A percentile compares a stretch with the other conserved stretches of the same genome.
Evolutionary conservation across 2,888 invertebrate species (phyloP).

Genomic region (Epinotia nisella): DNA sequence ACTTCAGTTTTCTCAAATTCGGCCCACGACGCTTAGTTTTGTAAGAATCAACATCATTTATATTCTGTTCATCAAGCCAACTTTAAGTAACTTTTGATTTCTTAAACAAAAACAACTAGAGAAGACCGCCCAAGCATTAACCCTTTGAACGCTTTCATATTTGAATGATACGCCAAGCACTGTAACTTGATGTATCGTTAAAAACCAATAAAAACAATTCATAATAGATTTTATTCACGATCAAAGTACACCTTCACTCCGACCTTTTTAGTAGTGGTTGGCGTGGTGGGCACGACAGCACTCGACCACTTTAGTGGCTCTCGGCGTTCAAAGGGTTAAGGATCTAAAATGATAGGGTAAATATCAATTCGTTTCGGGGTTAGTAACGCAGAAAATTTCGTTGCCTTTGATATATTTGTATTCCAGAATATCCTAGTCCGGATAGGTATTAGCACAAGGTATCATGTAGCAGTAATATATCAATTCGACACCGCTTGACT

Average conservation of each 20-base stretch:
- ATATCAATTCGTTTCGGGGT: background rate
- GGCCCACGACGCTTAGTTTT: constrained; percentile 30
- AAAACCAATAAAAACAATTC: too few species aligned
- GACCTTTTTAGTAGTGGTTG: too few species aligned
- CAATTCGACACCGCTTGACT: background rate
- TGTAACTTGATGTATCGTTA: too few species aligned
- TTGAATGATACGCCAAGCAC: too few species aligned
- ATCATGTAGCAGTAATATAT: background rate
- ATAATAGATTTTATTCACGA: too few species aligned
- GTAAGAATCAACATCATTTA: constrained; percentile 37
- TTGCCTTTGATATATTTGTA: background rate
- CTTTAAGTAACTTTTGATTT: constrained; percentile 35
- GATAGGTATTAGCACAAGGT: background rate
- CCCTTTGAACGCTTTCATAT: too few species aligned
- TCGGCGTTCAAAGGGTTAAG: too few species aligned
- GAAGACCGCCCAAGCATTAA: background rate
- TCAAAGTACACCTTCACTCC: too few species aligned
- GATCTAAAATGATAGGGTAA: background rate
- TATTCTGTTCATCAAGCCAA: constrained; percentile 34
- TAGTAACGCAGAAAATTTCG: background rate
- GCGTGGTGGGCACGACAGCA: too few species aligned
- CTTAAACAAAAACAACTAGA: constrained; percentile 18
- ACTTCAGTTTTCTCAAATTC: constrained; percentile 25
- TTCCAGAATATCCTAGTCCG: background rate
- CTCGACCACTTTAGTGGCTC: too few species aligned